phyloP scores from a whole-genome alignment of 2,888 invertebrate species.

The Synergus umbraculus region DNA sequence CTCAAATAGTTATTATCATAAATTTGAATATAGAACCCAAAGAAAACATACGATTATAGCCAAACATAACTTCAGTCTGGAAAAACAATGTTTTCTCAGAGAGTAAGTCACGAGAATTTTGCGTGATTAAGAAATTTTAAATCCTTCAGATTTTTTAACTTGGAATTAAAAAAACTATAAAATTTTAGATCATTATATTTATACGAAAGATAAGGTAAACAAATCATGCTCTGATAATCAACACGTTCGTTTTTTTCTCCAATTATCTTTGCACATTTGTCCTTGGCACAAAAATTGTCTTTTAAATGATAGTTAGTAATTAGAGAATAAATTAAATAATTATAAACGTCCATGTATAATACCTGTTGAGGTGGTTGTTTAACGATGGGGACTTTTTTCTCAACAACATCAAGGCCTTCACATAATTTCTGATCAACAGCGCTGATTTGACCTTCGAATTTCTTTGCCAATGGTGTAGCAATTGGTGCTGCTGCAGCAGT shows the following conservation, averaged over 20 bases:
- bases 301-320: background rate
- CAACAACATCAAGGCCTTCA: conserved; percentile 79
- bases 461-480: conserved; percentile 78
- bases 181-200: background rate
- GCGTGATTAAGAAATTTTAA: too few species aligned
- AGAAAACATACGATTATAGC: too few species aligned
- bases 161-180: too few species aligned
- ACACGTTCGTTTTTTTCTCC: background rate
- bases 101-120: too few species aligned
- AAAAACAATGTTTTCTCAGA: too few species aligned
- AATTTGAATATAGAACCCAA: too few species aligned
- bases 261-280: background rate
- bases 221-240: background rate
- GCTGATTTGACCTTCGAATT: conserved; percentile 79
- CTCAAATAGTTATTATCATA: background rate
- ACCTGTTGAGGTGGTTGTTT: conserved; percentile 80
- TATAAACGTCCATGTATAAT: conserved; percentile 52
- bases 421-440: conserved; percentile 80
- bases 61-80: too few species aligned
- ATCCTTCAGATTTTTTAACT: too few species aligned
- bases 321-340: background rate
- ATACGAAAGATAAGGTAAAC: background rate
- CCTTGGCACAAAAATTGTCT: background rate
- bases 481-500: conserved; percentile 79
- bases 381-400: conserved; percentile 80